These are phyloP conservation scores for Melipona quadrifasciata DNA, from an alignment of 1,140 invertebrate species.

Conservation along the genomic window DNA sequence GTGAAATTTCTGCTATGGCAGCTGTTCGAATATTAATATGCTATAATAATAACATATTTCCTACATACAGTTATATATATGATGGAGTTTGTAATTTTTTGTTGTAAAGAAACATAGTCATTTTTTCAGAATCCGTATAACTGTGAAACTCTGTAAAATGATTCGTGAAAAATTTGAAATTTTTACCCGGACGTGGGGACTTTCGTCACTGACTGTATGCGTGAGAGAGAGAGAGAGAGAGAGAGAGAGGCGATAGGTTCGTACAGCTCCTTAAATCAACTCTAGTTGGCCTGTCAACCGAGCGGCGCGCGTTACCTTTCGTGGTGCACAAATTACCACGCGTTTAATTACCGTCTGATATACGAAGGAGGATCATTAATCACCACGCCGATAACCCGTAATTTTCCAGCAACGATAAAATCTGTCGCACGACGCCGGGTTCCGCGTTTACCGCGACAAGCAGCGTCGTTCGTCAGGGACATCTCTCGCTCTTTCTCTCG, in stretches of 20 bases:
- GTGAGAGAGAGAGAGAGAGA: too few species aligned
- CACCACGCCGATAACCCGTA: slow-evolving; percentile 65
- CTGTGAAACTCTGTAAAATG: too few species aligned
- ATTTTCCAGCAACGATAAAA: slow-evolving; percentile 68
- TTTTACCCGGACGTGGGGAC: too few species aligned
- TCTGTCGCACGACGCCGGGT: slow-evolving; percentile 63
- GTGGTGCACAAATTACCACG: slow-evolving; percentile 71
- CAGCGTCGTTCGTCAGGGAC: not conserved
- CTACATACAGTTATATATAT: too few species aligned
- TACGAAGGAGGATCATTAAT: slow-evolving; percentile 63
- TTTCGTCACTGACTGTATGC: too few species aligned
- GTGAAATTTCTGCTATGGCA: too few species aligned
- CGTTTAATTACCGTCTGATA: slow-evolving; percentile 77
- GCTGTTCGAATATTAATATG: not conserved
- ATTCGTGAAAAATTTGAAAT: too few species aligned
- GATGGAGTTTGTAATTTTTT: too few species aligned
- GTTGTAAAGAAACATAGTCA: too few species aligned
- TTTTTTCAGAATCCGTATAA: too few species aligned
- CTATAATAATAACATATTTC: too few species aligned
- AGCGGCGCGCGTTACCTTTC: slow-evolving; percentile 63
- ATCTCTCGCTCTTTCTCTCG: not conserved
- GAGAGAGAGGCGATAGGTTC: slow-evolving; percentile 17
- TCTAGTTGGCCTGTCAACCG: slow-evolving; percentile 66
- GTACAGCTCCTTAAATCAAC: slow-evolving; percentile 61
- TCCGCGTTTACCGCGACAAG: slow-evolving; percentile 17